These are phyloP conservation scores for Semnornis frantzii DNA, from an alignment of 2,113 vertebrate species.

Conservation along the genomic window DNA sequence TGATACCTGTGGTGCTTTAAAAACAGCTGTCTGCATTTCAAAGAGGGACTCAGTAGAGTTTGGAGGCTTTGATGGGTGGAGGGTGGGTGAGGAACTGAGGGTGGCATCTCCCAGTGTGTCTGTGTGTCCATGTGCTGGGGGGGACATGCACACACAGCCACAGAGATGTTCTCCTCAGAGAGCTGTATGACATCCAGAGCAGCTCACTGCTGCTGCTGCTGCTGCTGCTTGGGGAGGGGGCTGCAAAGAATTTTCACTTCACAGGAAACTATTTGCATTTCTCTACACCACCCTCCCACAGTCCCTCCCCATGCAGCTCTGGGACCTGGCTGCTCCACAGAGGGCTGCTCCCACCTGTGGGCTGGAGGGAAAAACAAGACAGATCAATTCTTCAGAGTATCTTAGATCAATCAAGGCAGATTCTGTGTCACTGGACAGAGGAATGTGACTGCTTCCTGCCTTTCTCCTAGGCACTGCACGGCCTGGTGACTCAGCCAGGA, in stretches of 20 bases:
- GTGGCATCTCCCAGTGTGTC: neutral
- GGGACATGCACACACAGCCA: too few relatives aligned
- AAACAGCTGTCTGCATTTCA: constrained; percentile 25
- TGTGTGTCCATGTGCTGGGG: too few relatives aligned
- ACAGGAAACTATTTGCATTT: neutral
- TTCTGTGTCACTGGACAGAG: neutral
- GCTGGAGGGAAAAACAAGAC: neutral
- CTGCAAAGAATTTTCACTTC: neutral
- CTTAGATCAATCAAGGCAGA: constrained; percentile 9
- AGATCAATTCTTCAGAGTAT: neutral
- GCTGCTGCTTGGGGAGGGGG: neutral
- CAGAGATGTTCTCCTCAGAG: too few relatives aligned
- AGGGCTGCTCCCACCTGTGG: neutral
- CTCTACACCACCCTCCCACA: neutral
- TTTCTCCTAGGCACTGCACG: neutral
- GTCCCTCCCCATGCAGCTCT: constrained; percentile 6
- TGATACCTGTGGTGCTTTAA: neutral
- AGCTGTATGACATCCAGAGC: neutral
- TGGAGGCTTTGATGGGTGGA: neutral
- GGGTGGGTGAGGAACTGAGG: neutral
- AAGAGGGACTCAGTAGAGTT: neutral
- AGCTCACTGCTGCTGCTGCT: neutral
- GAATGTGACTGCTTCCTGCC: neutral
- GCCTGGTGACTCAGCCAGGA: neutral
- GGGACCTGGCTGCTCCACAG: constrained; percentile 7